A percentile compares a stretch with the other conserved stretches of the same genome.
phyloP scores from a whole-genome alignment of 2,113 vertebrate genomes.

The Pedionomus torquatus region DNA sequence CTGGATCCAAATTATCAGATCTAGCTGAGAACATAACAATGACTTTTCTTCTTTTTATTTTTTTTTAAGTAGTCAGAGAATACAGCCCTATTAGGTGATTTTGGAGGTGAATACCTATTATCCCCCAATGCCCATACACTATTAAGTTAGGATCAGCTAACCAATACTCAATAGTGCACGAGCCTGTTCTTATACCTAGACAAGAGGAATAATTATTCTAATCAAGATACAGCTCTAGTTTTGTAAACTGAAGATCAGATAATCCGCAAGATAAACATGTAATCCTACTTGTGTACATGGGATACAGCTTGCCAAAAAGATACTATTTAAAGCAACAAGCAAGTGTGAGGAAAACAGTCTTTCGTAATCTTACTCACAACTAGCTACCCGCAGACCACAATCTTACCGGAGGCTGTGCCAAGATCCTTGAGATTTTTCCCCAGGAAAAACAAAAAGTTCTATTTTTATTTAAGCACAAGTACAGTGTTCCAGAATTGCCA shows the following conservation, averaged over 20 bases:
- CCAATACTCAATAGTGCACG: background rate
- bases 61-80: background rate
- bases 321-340: background rate
- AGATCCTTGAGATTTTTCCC: background rate
- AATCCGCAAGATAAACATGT: background rate
- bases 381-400: background rate
- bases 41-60: background rate
- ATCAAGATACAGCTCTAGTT: background rate
- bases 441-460: background rate
- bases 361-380: background rate
- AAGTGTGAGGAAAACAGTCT: background rate
- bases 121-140: background rate
- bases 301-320: background rate
- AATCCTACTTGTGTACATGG: background rate
- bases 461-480: slow-evolving; percentile 4
- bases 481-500: background rate
- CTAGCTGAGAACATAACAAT: background rate
- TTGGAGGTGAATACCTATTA: background rate
- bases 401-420: background rate
- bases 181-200: background rate
- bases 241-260: background rate
- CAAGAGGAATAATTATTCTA: background rate
- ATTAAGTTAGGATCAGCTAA: background rate
- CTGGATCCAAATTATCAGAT: background rate
- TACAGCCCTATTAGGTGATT: background rate